Conservation (phyloP, 2,113 vertebrate genomes). For the Neotragus pygmaeus region DNA sequence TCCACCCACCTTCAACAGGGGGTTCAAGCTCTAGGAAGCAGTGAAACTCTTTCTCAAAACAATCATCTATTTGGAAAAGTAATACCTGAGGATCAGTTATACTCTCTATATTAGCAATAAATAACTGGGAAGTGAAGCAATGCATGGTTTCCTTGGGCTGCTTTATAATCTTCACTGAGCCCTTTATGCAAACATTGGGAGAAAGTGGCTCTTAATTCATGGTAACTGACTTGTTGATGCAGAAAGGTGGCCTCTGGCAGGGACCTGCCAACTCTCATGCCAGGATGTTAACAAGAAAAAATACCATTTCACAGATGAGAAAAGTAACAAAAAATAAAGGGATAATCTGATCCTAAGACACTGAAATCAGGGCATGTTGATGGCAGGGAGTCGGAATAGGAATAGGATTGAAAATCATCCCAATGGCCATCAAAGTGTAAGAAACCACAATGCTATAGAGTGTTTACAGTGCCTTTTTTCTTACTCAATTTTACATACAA, state of each 20-base stretch:
- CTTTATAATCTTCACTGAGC: neutral
- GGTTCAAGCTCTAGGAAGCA: neutral
- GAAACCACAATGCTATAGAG: neutral
- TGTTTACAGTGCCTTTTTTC: neutral
- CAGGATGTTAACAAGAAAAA: neutral
- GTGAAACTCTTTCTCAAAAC: neutral
- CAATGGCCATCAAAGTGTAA: neutral
- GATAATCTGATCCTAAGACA: neutral
- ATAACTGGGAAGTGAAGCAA: neutral
- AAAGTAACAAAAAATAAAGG: neutral
- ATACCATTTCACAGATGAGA: neutral
- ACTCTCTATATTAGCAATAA: neutral
- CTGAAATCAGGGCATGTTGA: neutral
- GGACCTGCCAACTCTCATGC: neutral
- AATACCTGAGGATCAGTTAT: neutral
- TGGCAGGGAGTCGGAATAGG: neutral
- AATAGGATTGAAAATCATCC: neutral
- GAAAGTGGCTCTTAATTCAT: neutral
- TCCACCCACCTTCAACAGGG: neutral
- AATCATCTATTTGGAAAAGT: neutral
- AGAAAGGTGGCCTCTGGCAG: neutral
- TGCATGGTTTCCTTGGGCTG: neutral
- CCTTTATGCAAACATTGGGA: neutral
- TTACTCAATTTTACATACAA: neutral
- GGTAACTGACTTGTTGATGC: neutral